Base-by-base conservation (phyloP, 2,113 vertebrate genomes). In the Oreochromis tanganicae region DNA sequence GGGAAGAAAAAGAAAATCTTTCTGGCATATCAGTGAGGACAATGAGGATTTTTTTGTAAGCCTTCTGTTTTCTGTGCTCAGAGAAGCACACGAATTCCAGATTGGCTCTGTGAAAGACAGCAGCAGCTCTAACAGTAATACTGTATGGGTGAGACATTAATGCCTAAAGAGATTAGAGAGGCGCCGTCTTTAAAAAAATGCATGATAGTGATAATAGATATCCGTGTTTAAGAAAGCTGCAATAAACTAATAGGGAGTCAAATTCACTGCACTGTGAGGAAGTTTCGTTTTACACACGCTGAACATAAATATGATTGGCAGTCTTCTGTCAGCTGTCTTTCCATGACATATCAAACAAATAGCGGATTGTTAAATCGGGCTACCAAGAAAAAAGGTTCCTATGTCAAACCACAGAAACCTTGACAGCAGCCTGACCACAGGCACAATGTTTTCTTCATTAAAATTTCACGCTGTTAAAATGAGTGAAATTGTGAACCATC, bases 401-500 rank as follows among this genome's bases (percentile, higher is more conserved):
- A 5, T 54, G 85, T 87, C 3, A 79, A 86, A 75, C n/a, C 19
- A 55, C 17, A 85, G 13, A 61, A 32, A 32, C 14, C 19, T 68
- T 80, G 81, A 81, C 66, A 83, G n/a, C 71, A 71, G 50, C 27
- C 32, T 86, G 50, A 82, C 38, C 43, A 6, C 32, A 81, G 48
- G 5, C 80, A 52, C 24, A 36, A 10, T 29, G 63, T 78, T 92
- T 57, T 80, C 41, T 56, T 82, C 34, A 48, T 87, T 86, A 79
- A 87, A 88, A 19, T 81, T 83, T 84, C 36, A 85, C 1, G 3
- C 32, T 83, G 75, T 46, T 92, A 79, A 82, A 89, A 66, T 75
- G 2, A 85, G 63, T 82, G n/a, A 41, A 73, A 84, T 85, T 84
- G 21, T 79, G 83, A 88, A 80, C 89, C 89, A 91, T 92, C 92